These are phyloP conservation scores for Temnothorax ravouxi DNA, from an alignment of 2,888 invertebrate genomes.

Conservation along the genomic window DNA sequence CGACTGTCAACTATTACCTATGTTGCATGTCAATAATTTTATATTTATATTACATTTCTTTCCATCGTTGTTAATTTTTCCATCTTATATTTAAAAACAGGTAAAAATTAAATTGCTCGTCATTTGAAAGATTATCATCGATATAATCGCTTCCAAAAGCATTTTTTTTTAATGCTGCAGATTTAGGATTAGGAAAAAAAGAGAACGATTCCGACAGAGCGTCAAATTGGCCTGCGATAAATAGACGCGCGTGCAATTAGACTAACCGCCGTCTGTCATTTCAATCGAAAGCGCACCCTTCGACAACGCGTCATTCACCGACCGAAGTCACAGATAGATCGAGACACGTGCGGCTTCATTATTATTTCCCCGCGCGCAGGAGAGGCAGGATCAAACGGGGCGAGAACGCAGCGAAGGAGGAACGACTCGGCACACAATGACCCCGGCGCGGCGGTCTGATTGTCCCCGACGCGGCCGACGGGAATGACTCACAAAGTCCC, in stretches of 20 bases:
- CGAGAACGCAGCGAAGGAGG: conserved; percentile 62
- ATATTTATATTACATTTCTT: not conserved
- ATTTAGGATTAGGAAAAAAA: not conserved
- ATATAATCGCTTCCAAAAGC: not conserved
- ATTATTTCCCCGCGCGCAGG: conserved; percentile 60
- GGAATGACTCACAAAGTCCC: conserved; percentile 81
- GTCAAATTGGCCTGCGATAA: conserved; percentile 39
- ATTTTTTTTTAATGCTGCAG: not conserved
- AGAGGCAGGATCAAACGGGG: conserved; percentile 64
- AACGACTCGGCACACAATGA: conserved; percentile 68
- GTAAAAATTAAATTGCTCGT: not conserved
- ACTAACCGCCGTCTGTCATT: conserved; percentile 37
- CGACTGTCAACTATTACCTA: not conserved
- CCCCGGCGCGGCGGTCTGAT: conserved; percentile 65
- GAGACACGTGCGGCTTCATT: conserved; percentile 69
- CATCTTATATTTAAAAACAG: not conserved
- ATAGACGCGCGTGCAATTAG: conserved; percentile 39
- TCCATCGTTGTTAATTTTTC: not conserved
- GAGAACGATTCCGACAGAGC: not conserved
- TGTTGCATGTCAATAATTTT: not conserved
- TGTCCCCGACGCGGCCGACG: conserved; percentile 69
- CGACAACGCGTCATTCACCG: conserved; percentile 27
- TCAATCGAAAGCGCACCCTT: conserved; percentile 40
- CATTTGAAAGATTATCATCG: not conserved
- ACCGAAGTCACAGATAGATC: conserved; percentile 62